Percentiles rank a stretch among this genome's conserved stretches.
Conservation (phyloP, 2,888 invertebrate species). For the Xylota sylvarum region DNA sequence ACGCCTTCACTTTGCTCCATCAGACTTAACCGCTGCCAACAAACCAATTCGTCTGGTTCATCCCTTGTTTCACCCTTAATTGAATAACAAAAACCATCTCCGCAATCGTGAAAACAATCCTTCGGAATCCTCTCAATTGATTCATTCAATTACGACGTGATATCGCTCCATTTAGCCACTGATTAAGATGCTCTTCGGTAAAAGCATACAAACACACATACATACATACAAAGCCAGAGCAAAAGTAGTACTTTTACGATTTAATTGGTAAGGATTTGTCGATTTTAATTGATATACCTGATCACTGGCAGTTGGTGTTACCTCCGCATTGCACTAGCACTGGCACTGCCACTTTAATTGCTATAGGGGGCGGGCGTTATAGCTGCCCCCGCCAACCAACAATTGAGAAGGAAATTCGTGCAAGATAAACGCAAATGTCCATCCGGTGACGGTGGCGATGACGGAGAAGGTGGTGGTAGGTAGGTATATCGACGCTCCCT, state of each 20-base stretch:
- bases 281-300: conserved; percentile 74
- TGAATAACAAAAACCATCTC: conserved; percentile 28
- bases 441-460: conserved; percentile 51
- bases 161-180: conserved; percentile 66
- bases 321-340: conserved; percentile 12
- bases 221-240: not conserved
- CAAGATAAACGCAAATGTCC: conserved; percentile 73
- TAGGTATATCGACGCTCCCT: conserved; percentile 55
- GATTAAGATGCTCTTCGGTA: conserved; percentile 55
- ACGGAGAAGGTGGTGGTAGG: conserved; percentile 3
- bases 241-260: conserved; percentile 37
- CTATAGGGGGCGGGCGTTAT: conserved; percentile 21
- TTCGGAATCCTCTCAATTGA: conserved; percentile 42
- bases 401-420: conserved; percentile 72
- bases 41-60: conserved; percentile 30
- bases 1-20: not conserved
- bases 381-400: conserved; percentile 40
- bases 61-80: conserved; percentile 44
- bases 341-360: conserved; percentile 56
- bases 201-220: not conserved
- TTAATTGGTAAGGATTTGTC: conserved; percentile 76
- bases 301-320: conserved; percentile 60
- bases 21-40: conserved; percentile 15
- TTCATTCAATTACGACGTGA: conserved; percentile 54
- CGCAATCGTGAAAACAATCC: conserved; percentile 27